Evolutionary conservation across 2,113 vertebrate species (phyloP).

Genomic region (Camelus bactrianus): DNA sequence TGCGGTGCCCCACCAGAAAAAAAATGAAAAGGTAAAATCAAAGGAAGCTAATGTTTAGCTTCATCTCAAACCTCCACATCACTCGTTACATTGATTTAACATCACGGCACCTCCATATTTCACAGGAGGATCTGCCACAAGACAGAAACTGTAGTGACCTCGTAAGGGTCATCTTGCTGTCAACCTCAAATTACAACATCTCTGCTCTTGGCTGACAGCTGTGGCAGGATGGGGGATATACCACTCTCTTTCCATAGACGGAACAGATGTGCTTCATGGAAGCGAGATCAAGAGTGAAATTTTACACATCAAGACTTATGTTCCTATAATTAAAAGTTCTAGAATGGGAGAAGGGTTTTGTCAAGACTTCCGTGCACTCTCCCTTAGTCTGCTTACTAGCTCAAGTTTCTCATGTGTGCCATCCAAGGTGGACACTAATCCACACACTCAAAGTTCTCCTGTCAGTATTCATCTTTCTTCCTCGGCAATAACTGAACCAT

Average conservation of each 20-base stretch:
- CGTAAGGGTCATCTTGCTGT: constrained; percentile 67
- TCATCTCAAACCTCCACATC: constrained; percentile 66
- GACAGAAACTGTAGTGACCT: constrained; percentile 61
- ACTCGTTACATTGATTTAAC: constrained; percentile 77
- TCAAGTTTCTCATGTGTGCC: not conserved
- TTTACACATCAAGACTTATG: not conserved
- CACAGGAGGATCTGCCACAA: constrained; percentile 62
- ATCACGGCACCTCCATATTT: constrained; percentile 73
- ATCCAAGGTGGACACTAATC: not conserved
- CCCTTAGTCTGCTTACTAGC: not conserved
- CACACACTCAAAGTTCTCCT: not conserved
- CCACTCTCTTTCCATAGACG: not conserved
- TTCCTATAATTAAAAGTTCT: constrained; percentile 19
- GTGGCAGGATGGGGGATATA: not conserved
- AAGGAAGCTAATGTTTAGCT: constrained; percentile 75
- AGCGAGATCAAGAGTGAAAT: constrained; percentile 51
- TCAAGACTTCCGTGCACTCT: accelerated
- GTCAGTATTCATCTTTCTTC: not conserved
- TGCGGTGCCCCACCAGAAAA: constrained; percentile 65
- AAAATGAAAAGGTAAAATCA: constrained; percentile 74
- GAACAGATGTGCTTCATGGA: constrained; percentile 42
- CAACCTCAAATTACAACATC: constrained; percentile 67
- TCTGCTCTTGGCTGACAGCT: constrained; percentile 57
- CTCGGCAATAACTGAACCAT: not conserved
- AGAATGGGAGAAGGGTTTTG: not conserved